A percentile compares a stretch with the other conserved stretches of the same genome.
Conservation (phyloP, 1,140 invertebrate species). For the Brachionus paranguensis region DNA sequence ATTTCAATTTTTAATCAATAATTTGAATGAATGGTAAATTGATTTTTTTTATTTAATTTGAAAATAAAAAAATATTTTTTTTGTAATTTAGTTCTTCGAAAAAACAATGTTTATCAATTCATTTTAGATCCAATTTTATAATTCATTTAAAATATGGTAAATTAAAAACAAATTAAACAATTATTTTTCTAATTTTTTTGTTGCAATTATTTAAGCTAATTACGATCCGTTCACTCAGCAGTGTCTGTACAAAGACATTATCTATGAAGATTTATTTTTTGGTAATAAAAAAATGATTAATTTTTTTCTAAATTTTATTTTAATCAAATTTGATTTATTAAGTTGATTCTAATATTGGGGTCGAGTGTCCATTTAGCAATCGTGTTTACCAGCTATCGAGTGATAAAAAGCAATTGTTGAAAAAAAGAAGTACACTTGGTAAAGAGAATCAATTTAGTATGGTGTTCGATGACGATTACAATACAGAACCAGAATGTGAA, state of each 20-base stretch:
- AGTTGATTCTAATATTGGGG: background rate
- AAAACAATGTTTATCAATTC: background rate
- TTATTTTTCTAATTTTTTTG: background rate
- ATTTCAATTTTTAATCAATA: background rate
- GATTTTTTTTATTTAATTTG: background rate
- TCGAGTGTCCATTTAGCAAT: conserved; percentile 11
- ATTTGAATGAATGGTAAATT: background rate
- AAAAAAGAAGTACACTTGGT: background rate
- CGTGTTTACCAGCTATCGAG: background rate
- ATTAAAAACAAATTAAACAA: background rate
- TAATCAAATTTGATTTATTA: background rate
- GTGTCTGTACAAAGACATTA: background rate
- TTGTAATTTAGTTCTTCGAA: background rate
- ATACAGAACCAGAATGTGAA: background rate
- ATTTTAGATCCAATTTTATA: conserved; percentile 8
- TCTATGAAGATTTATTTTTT: conserved; percentile 2
- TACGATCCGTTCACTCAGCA: background rate
- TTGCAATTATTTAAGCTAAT: background rate
- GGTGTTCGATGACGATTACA: background rate
- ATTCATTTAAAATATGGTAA: conserved; percentile 17
- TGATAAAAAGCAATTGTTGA: background rate
- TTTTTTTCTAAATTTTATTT: background rate
- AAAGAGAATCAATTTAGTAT: conserved; percentile 10
- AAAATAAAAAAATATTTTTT: background rate
- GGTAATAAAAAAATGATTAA: background rate